Evolutionary conservation across 2,888 invertebrate species (phyloP).

Genomic region (Ephialtes manifestator): DNA sequence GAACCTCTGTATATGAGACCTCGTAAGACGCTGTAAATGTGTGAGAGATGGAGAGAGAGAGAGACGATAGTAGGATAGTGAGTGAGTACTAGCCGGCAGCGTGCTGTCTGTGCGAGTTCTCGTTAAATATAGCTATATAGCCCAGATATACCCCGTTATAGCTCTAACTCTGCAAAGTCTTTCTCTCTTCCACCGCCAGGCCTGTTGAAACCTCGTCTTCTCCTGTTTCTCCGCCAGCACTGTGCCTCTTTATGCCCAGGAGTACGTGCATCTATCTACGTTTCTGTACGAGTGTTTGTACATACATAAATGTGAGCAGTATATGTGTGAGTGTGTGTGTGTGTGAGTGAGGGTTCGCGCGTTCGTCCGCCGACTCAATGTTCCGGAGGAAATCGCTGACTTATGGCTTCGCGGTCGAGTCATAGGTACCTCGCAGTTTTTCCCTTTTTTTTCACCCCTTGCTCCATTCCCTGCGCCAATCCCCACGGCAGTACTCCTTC

Average conservation of each 20-base stretch:
- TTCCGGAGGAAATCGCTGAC: conserved; percentile 86
- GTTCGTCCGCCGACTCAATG: conserved; percentile 83
- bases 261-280: conserved; percentile 42
- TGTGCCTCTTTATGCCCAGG: conserved; percentile 30
- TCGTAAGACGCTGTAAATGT: conserved; percentile 4
- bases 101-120: conserved; percentile 3
- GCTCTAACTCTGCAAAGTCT: conserved; percentile 28
- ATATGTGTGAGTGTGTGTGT: conserved; percentile 19
- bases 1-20: conserved; percentile 3
- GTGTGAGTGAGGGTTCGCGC: conserved; percentile 56
- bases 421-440: conserved; percentile 74
- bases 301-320: not conserved
- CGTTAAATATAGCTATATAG: not conserved
- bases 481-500: conserved; percentile 36
- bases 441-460: conserved; percentile 76
- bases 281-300: conserved; percentile 27
- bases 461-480: not conserved
- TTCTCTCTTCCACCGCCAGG: conserved; percentile 33
- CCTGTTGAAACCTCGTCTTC: conserved; percentile 39
- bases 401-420: conserved; percentile 83
- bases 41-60: not conserved
- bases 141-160: conserved; percentile 19
- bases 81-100: not conserved
- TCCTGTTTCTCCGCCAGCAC: conserved; percentile 15
- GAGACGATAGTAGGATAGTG: not conserved